Conservation (phyloP, 2,888 invertebrate species). For the Netelia virgata region DNA sequence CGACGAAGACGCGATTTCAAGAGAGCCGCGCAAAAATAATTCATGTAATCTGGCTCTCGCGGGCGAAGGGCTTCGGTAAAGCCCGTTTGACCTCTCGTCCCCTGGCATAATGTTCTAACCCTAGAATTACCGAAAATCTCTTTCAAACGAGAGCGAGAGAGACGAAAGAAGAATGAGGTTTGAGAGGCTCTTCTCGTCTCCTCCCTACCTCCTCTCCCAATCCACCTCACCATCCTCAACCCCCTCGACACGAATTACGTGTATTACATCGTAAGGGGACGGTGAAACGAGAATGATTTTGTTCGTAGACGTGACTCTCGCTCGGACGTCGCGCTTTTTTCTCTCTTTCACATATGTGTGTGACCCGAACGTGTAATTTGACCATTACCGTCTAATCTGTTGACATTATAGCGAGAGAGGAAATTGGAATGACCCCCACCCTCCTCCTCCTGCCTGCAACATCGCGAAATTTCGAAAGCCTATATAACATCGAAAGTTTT, state of each 20-base stretch:
- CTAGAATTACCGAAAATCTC: slow-evolving; percentile 83
- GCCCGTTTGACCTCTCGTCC: slow-evolving; percentile 82
- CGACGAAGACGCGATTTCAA: slow-evolving; percentile 50
- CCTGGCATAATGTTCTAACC: slow-evolving; percentile 80
- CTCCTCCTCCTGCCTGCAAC: neutral
- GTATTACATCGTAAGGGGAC: slow-evolving; percentile 74
- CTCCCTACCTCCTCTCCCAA: too few relatives aligned
- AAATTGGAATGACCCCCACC: slow-evolving; percentile 38
- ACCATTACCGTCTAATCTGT: slow-evolving; percentile 84
- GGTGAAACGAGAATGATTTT: slow-evolving; percentile 53
- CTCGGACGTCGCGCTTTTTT: slow-evolving; percentile 34
- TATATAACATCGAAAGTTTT: slow-evolving; percentile 21
- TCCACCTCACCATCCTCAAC: too few relatives aligned
- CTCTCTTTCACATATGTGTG: slow-evolving; percentile 59
- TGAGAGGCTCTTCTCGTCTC: slow-evolving; percentile 1
- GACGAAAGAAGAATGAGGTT: slow-evolving; percentile 15
- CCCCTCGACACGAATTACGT: slow-evolving; percentile 72
- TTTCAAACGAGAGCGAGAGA: slow-evolving; percentile 65
- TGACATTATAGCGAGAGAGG: slow-evolving; percentile 82
- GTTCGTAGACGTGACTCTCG: slow-evolving; percentile 65
- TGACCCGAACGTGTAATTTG: slow-evolving; percentile 84
- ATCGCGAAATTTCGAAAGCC: slow-evolving; percentile 25
- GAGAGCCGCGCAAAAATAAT: slow-evolving; percentile 79
- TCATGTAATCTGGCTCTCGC: slow-evolving; percentile 81
- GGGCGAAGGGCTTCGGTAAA: slow-evolving; percentile 72